These are phyloP conservation scores for Brachynemurus nebulosus DNA, from an alignment of 2,888 invertebrate species.

Conservation along the genomic window DNA sequence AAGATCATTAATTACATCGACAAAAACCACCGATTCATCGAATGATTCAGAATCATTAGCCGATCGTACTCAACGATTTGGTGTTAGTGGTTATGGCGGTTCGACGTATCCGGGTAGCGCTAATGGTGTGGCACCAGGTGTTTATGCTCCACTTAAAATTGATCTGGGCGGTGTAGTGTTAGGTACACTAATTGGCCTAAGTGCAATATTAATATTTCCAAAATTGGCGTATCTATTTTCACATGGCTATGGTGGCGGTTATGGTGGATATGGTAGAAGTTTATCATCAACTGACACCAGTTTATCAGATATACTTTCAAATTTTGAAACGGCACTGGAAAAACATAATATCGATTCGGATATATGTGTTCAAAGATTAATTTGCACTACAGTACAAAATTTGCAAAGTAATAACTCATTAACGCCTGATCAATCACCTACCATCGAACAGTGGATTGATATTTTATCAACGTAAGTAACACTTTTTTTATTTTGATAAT, in stretches of 20 bases:
- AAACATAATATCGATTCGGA: constrained; percentile 59
- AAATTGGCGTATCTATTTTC: constrained; percentile 61
- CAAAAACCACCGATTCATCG: constrained; percentile 28
- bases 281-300: constrained; percentile 31
- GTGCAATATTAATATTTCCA: constrained; percentile 65
- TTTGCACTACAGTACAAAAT: constrained; percentile 58
- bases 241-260: constrained; percentile 46
- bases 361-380: constrained; percentile 53
- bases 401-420: constrained; percentile 54
- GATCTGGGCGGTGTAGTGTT: constrained; percentile 70
- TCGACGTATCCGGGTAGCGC: constrained; percentile 30
- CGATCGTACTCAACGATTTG: constrained; percentile 39
- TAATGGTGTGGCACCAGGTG: constrained; percentile 42
- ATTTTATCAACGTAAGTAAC: constrained; percentile 48
- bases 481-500: too few species aligned
- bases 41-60: constrained; percentile 19
- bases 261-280: constrained; percentile 31
- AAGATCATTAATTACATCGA: constrained; percentile 22
- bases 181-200: constrained; percentile 67
- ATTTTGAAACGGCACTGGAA: constrained; percentile 49
- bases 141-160: constrained; percentile 62
- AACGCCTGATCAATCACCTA: constrained; percentile 42
- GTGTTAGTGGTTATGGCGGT: constrained; percentile 38
- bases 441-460: constrained; percentile 47
- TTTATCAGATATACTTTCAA: constrained; percentile 46